Percentiles rank a stretch among this genome's conserved stretches.
Conservation (phyloP, 2,797 vertebrate species). For the Cirrhinus molitorella region DNA sequence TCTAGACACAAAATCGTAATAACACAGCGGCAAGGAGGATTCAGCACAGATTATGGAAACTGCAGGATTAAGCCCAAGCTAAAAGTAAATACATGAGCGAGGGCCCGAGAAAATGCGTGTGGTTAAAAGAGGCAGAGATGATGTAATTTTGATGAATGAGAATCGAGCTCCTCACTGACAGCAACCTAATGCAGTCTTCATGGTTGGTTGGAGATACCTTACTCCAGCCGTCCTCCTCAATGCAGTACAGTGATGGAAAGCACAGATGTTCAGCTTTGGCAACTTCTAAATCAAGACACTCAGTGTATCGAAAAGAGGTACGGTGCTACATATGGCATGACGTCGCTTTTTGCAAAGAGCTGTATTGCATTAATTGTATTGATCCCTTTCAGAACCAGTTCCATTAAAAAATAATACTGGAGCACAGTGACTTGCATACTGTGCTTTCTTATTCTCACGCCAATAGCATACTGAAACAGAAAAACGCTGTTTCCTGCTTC, state of each 20-base stretch:
- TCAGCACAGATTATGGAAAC: slow-evolving; percentile 51
- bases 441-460: background rate
- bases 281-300: background rate
- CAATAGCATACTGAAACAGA: background rate
- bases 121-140: slow-evolving; percentile 26
- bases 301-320: background rate
- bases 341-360: background rate
- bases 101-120: background rate
- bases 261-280: slow-evolving; percentile 3
- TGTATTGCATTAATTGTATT: background rate
- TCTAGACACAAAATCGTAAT: slow-evolving; percentile 18
- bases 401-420: background rate
- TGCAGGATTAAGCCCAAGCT: slow-evolving; percentile 34
- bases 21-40: slow-evolving; percentile 35
- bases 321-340: background rate
- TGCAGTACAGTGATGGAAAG: slow-evolving; percentile 21
- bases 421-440: background rate
- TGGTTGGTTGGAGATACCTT: slow-evolving; percentile 40
- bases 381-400: background rate
- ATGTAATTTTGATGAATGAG: slow-evolving; percentile 48
- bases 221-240: slow-evolving; percentile 16
- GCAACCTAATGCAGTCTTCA: slow-evolving; percentile 49
- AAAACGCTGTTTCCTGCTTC: background rate
- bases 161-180: slow-evolving; percentile 36
- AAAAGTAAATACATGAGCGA: slow-evolving; percentile 28